Base-by-base conservation (phyloP, 2,797 vertebrate genomes). In the Anomalospiza imberbis region DNA sequence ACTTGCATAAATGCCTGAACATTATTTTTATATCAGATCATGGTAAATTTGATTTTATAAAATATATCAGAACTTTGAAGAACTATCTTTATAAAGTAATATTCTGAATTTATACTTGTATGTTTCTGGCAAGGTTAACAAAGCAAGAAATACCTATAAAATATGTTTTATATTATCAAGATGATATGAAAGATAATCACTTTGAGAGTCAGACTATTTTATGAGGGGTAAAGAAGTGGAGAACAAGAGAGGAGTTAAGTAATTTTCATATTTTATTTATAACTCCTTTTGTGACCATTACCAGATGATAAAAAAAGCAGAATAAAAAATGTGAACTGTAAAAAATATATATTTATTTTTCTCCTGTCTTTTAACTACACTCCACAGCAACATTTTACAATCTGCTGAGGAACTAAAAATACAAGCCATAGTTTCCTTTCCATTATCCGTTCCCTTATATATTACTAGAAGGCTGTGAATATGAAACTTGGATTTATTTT, bases 11-110 rank as follows among this genome's bases (percentile, higher is more conserved):
- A 47, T 99, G 99, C 95, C 97, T 98, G 91, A 99, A 99, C 88
- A 79, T 99, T 72, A 96, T 99, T 80, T 94, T 99, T 74, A 1
- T 98, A 50, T 99, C 99, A 50, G 99, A 99, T 94, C 99, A 99
- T n/a, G 99, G 99, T 99, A 98, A 98, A 96, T 62, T 71, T 9
- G 6, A 55, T 68, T 90, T 72, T 67, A 32, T 77, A 31, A 79
- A 91, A 47, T 57, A 36, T 24, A 58, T 77, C 12, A 51, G 32
- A 85, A 48, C 71, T 74, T 57, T 38, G 18, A 80, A 89, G 19
- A 44, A 14, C 28, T 89, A 16, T 48, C 87, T 42, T 75, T 63
- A 40, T 68, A 32, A 73, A 89, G 31, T 72, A 79, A 44, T 47
- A n/a, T 63, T 62, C 55, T 80, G 45, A 44, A 12, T 55, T 91